Conservation (phyloP, 1,140 invertebrate species). For the Drosophila persimilis region DNA sequence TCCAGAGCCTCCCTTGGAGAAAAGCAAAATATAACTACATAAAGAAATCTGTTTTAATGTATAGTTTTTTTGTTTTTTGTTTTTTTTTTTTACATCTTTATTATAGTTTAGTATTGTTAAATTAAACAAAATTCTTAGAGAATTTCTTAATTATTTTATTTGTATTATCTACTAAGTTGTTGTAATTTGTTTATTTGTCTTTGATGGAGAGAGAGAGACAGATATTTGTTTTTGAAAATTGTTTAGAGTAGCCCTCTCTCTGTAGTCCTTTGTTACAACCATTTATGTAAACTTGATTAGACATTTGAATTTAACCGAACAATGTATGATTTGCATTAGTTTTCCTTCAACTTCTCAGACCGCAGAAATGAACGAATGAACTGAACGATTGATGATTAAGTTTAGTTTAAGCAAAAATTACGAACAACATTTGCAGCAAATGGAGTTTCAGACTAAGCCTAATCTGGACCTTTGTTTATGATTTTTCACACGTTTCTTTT, state of each 20-base stretch:
- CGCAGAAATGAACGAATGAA: constrained; percentile 2
- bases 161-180: constrained; percentile 4
- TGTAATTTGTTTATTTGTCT: constrained; percentile 38
- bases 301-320: constrained; percentile 14
- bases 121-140: constrained; percentile 5
- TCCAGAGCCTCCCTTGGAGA: constrained; percentile 24
- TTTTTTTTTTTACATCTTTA: too few relatives aligned
- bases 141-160: constrained; percentile 1
- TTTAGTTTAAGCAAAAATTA: constrained; percentile 39
- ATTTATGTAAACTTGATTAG: constrained; percentile 51
- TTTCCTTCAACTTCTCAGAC: constrained; percentile 47
- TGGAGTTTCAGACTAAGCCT: constrained; percentile 37
- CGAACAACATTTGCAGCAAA: constrained; percentile 30
- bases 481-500: constrained; percentile 76
- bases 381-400: constrained; percentile 9
- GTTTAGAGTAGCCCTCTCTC: constrained; percentile 45
- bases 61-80: too few relatives aligned
- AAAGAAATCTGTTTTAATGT: too few relatives aligned
- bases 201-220: constrained; percentile 20
- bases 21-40: too few relatives aligned
- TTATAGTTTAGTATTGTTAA: constrained; percentile 1
- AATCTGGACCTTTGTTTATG: constrained; percentile 59
- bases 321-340: constrained; percentile 45
- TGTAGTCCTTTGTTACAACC: constrained; percentile 20
- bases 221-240: constrained; percentile 43